Evolutionary conservation across 2,888 invertebrate genomes (phyloP).

Genomic region (Nematopogon swammerdamellus): DNA sequence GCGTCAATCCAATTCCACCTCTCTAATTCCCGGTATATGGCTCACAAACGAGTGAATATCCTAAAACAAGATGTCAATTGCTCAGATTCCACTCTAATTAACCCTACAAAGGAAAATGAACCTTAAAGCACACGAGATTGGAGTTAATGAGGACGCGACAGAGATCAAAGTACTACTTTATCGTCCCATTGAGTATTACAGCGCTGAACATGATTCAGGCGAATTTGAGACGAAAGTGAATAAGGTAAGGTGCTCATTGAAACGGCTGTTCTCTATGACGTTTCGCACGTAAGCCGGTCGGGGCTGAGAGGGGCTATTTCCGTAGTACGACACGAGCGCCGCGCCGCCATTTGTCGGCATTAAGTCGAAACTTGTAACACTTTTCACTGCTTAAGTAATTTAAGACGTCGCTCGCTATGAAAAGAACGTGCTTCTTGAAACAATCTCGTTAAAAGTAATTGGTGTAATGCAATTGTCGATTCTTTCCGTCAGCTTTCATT

Average conservation of each 20-base stretch:
- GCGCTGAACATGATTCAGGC: not conserved
- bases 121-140: not conserved
- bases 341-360: not conserved
- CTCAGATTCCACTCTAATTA: not conserved
- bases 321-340: not conserved
- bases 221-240: not conserved
- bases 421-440: not conserved
- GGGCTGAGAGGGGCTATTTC: not conserved
- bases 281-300: not conserved
- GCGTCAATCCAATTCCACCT: not conserved
- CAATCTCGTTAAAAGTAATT: too few relatives aligned
- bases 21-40: not conserved
- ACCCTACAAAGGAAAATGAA: not conserved
- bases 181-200: not conserved
- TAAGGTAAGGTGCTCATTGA: not conserved
- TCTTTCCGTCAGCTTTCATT: too few relatives aligned
- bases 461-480: too few relatives aligned
- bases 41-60: not conserved
- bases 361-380: not conserved
- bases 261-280: not conserved
- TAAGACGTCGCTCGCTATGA: not conserved
- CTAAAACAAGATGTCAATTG: not conserved
- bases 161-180: not conserved
- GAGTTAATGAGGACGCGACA: not conserved
- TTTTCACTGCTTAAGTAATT: not conserved